These are phyloP conservation scores for Enteromius thamalakanensis DNA, from an alignment of 2,797 vertebrate genomes.

Conservation along the genomic window DNA sequence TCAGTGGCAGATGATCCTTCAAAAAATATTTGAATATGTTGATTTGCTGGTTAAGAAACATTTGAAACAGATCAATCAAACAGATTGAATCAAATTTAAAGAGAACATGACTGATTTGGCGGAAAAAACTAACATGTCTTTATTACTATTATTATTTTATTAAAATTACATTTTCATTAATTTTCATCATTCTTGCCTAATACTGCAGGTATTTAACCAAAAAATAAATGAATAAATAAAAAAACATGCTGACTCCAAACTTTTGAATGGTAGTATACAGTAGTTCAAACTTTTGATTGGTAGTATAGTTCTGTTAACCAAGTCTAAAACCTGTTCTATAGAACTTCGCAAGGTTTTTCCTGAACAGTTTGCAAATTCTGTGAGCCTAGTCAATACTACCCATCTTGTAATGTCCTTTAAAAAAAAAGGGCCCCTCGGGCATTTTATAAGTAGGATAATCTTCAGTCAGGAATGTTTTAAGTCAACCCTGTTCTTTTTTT, in stretches of 20 bases:
- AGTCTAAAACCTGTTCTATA: background rate
- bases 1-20: background rate
- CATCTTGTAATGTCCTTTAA: background rate
- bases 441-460: constrained; percentile 17
- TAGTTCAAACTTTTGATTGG: background rate
- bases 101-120: background rate
- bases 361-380: background rate
- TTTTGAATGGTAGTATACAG: background rate
- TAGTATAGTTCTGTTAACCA: background rate
- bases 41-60: background rate
- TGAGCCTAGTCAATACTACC: background rate
- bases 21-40: background rate
- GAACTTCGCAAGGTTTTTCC: background rate
- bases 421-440: background rate
- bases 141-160: too few relatives aligned
- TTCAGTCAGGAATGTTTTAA: constrained; percentile 18
- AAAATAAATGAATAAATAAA: background rate
- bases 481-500: constrained; percentile 17
- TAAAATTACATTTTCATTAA: background rate
- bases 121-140: background rate
- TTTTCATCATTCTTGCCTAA: background rate
- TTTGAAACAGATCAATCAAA: background rate
- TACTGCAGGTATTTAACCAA: background rate
- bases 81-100: background rate
- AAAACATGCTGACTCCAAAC: background rate